Base-by-base conservation (phyloP, 2,888 invertebrate species). In the Rapana venosa region DNA sequence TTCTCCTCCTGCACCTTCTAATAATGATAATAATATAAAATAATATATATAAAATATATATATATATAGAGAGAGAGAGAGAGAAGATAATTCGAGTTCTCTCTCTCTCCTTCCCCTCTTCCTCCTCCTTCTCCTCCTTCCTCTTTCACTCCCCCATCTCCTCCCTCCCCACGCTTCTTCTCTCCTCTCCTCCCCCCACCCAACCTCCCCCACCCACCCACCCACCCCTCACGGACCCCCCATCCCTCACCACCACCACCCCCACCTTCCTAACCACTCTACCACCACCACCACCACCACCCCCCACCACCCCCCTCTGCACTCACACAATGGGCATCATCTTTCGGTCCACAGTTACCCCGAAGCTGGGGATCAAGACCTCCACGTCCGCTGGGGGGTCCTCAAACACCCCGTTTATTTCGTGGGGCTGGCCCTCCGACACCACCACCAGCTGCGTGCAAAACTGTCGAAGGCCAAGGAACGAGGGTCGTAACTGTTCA, bases 381-480 rank as follows among this genome's bases (percentile, higher is more conserved):
- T 90, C 90, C 15, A 90, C 66, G 56, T 83, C 88, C 13, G 84
- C 88, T 11, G 84, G 66, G 2, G 90, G 90, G 81, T 90, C 88
- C 66, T 85, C 86, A 66, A 90, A 88, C 56, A 22, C 81, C 15
- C 88, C 88, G 79, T 88, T 90, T 26, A 90, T 13, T 26, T 35
- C 70, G 88, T 88, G 90, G 17, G 83, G 74, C 17, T 47, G 70
- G 5, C 90, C 90, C 87, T 86, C 66, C 35, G 88, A 84, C 35
- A 61, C 81, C 79, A 90, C 88, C 79, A 90, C 61, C 86, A 90
- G 86, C 88, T 79, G 74, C 0, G 36, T 77, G 88, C 90, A 90
- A 30, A 61, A 20, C 11, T 35, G 36, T 58, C 66, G 79, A 88
- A 90, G 15, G 85, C 88, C 56, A 90, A 58, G 36, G 85, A 47